Base-by-base conservation (phyloP, 2,888 invertebrate genomes). In the Himalopsyche japonica region DNA sequence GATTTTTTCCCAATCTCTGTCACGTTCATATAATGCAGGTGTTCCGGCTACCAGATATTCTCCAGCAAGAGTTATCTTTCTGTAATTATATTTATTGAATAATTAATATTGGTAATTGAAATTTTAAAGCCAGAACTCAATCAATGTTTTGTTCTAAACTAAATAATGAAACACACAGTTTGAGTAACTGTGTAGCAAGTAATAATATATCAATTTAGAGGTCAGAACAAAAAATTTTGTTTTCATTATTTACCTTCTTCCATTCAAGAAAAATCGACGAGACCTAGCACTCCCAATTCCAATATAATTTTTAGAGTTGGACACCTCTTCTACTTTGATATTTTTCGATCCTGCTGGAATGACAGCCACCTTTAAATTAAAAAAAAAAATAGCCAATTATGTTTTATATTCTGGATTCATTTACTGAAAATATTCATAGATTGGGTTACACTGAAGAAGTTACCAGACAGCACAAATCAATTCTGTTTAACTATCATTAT, bases 11-110 rank as follows among this genome's bases (percentile, higher is more conserved):
- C 94, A 94, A 88, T 97, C 95, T 88, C 95, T 93, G 88, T 94
- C 94, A 87, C 97, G 92, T 90, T 95, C 95, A 91, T 98, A 98
- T 86, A 96, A 93, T 79, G 97, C 94, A 87, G 95, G 94, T 2
- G 96, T 93, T 80, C 96, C 96, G 20, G 96, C 97, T 81, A 97
- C 95, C 87, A 94, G 93, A 90, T 97, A 97, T 90, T 97, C 97
- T 12, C 96, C 96, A 79, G 96, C 95, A 91, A 94, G 89, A 27
- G 94, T 94, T 87, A 95, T 94, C 88, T 94, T 93, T 88, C 96
- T 96, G 89, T 70, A 89, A 90, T 87, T 80, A 86, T 57, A 86
- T 24, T 79, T 6, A 12, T 76, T 64, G 79, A 79, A 84, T 80
- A 80, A 79, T 78, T 80, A 76, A 70, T 7, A 43, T 30, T 30